Evolutionary conservation across 2,797 vertebrate species (phyloP).

Genomic region (Scomberomorus guttatus): DNA sequence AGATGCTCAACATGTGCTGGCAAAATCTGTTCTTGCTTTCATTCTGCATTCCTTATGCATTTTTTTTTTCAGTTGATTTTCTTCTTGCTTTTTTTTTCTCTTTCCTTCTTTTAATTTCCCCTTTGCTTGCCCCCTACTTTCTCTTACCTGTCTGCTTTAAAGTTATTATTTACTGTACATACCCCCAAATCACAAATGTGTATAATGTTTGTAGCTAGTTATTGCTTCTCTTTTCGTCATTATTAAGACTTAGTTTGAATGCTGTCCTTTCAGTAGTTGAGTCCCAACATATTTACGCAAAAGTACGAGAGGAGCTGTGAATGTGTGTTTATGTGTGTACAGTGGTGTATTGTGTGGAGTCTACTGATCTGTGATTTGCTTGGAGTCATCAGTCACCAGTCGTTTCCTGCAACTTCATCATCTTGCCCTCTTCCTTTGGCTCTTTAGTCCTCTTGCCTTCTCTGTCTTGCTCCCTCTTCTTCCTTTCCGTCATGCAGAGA

Average conservation of each 20-base stretch:
- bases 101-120: not conserved
- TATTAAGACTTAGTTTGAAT: slow-evolving; percentile 14
- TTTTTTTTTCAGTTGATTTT: slow-evolving; percentile 19
- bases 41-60: slow-evolving; percentile 39
- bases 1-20: slow-evolving; percentile 51
- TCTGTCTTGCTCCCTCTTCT: not conserved
- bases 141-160: slow-evolving; percentile 16
- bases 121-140: not conserved
- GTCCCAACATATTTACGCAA: slow-evolving; percentile 14
- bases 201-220: not conserved
- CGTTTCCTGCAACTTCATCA: slow-evolving; percentile 1
- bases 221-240: not conserved
- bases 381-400: slow-evolving; percentile 44
- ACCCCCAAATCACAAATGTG: not conserved
- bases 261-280: slow-evolving; percentile 2
- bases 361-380: slow-evolving; percentile 26
- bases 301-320: not conserved
- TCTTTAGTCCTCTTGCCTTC: not conserved
- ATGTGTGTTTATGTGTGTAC: slow-evolving; percentile 22
- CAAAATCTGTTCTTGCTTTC: slow-evolving; percentile 51
- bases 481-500: slow-evolving; percentile 15
- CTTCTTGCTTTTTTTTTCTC: slow-evolving; percentile 5
- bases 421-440: not conserved
- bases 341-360: slow-evolving; percentile 15
- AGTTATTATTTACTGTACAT: not conserved